Conservation (phyloP, 2,113 vertebrate species). For the Lathamus discolor region DNA sequence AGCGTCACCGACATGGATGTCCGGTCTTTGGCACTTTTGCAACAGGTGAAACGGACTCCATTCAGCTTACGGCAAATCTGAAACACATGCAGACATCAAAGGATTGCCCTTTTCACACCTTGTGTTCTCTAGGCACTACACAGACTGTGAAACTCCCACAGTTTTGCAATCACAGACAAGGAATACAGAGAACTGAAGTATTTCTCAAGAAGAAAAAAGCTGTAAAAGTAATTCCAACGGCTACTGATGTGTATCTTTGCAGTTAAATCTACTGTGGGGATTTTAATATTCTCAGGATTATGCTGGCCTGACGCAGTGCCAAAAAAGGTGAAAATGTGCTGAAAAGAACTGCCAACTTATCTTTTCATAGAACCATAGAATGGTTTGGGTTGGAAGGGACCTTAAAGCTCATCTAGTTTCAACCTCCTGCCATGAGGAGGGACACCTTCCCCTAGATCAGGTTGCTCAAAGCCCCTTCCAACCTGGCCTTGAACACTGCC, state of each 20-base stretch:
- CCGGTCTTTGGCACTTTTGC: conserved; percentile 99
- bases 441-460: neutral
- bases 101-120: neutral
- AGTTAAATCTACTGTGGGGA: neutral
- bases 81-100: neutral
- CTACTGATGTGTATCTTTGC: neutral
- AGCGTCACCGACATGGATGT: conserved; percentile 98
- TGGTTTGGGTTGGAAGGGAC: neutral
- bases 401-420: neutral
- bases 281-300: neutral
- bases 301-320: neutral
- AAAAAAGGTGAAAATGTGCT: neutral
- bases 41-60: conserved; percentile 96
- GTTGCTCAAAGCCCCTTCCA: neutral
- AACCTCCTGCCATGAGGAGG: neutral
- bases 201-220: neutral
- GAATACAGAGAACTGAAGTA: neutral
- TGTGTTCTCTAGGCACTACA: neutral
- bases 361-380: neutral
- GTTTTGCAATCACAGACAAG: neutral
- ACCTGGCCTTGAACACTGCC: neutral
- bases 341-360: neutral
- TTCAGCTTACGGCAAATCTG: conserved; percentile 96
- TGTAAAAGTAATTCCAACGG: neutral
- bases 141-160: neutral